Percentiles rank a stretch among this genome's conserved stretches.
Evolutionary conservation across 2,888 invertebrate genomes (phyloP).

Genomic region (Ichneumoninae sp.): DNA sequence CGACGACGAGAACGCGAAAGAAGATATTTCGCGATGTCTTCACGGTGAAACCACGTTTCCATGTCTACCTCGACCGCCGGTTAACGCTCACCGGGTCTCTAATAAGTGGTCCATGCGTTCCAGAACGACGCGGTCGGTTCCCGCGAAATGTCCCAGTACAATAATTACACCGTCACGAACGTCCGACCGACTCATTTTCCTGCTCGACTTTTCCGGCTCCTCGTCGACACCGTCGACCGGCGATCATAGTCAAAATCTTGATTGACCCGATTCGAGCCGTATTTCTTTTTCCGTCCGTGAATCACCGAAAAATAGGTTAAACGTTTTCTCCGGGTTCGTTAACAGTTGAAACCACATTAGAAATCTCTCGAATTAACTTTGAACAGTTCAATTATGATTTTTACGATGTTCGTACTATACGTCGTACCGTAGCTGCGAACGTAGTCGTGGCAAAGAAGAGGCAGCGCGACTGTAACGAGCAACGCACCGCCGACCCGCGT

Average conservation of each 20-base stretch:
- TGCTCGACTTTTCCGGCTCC: conserved; percentile 8
- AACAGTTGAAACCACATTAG: conserved; percentile 2
- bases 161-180: conserved; percentile 39
- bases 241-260: not conserved
- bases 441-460: not conserved
- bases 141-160: conserved; percentile 5
- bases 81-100: conserved; percentile 9
- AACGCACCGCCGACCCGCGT: not conserved
- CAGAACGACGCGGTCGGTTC: not conserved
- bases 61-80: not conserved
- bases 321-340: not conserved
- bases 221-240: not conserved
- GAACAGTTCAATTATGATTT: conserved; percentile 11
- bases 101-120: conserved; percentile 39
- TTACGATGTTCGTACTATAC: not conserved
- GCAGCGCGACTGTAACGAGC: conserved; percentile 5
- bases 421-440: not conserved
- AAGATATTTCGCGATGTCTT: not conserved
- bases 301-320: not conserved
- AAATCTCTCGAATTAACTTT: conserved; percentile 11
- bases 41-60: not conserved
- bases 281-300: not conserved
- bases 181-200: conserved; percentile 31
- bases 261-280: not conserved
- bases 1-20: not conserved